Conservation (phyloP, 1,140 invertebrate genomes). For the Drosophila santomea region DNA sequence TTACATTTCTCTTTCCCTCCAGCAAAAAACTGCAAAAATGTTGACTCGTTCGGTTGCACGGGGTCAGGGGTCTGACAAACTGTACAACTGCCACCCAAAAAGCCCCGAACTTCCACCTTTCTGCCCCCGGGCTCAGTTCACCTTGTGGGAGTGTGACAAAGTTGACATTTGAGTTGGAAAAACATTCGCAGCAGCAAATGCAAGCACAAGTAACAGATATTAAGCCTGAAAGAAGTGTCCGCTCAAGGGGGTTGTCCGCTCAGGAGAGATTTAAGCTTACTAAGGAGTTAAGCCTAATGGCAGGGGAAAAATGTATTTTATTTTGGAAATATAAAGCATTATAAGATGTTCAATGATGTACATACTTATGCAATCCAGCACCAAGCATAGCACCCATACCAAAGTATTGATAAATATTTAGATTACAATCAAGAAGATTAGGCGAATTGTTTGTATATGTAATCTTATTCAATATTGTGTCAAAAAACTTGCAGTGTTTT, state of each 20-base stretch:
- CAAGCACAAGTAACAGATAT: slow-evolving; percentile 21
- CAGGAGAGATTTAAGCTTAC: neutral
- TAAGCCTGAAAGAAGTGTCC: slow-evolving; percentile 33
- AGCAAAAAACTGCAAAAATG: slow-evolving; percentile 51
- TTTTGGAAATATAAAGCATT: no score
- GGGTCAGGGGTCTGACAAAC: slow-evolving; percentile 38
- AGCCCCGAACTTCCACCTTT: slow-evolving; percentile 14
- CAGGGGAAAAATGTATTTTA: neutral
- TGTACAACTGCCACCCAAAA: slow-evolving; percentile 32
- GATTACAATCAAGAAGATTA: neutral
- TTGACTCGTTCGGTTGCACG: slow-evolving; percentile 36
- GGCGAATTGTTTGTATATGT: neutral
- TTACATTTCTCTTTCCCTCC: slow-evolving; percentile 55
- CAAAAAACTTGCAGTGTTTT: neutral
- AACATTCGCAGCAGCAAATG: slow-evolving; percentile 28
- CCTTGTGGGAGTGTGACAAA: slow-evolving; percentile 59
- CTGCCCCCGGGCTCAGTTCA: slow-evolving; percentile 32
- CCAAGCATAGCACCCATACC: no score
- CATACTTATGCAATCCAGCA: no score
- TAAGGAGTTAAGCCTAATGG: neutral
- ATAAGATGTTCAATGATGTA: no score
- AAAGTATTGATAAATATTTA: neutral
- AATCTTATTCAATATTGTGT: neutral
- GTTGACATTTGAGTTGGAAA: slow-evolving; percentile 69
- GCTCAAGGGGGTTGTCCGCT: slow-evolving; percentile 23